Conservation (phyloP, 2,113 vertebrate genomes). For the Pseudopipra pipra region DNA sequence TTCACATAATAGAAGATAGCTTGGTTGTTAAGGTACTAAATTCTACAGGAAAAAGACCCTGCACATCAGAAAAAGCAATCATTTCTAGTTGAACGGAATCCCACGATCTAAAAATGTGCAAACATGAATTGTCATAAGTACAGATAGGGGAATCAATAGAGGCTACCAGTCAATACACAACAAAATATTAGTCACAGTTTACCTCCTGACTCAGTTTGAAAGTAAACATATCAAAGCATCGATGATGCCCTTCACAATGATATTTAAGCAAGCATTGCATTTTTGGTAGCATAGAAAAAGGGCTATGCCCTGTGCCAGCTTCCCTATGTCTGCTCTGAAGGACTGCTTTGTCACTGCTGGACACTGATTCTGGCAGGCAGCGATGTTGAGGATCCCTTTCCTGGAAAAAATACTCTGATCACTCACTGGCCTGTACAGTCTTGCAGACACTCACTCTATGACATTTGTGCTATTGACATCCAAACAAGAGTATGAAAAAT, state of each 20-base stretch:
- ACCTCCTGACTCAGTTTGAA: not conserved
- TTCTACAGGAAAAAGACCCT: rapidly evolving
- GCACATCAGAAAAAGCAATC: not conserved
- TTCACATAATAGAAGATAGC: not conserved
- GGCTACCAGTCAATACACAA: not conserved
- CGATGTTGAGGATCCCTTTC: rapidly evolving
- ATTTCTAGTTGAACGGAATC: not conserved
- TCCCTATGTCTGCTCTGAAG: not conserved
- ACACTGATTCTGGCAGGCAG: not conserved
- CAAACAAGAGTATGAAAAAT: not conserved
- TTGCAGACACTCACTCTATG: not conserved
- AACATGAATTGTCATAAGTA: not conserved
- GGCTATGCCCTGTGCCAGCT: not conserved
- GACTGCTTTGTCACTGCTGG: not conserved
- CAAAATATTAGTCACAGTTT: not conserved
- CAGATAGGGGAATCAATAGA: not conserved
- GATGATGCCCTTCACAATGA: not conserved
- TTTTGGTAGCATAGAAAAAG: not conserved
- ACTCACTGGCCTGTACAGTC: rapidly evolving
- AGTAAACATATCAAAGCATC: not conserved
- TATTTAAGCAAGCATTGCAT: not conserved
- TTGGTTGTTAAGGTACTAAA: not conserved
- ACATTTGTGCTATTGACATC: not conserved
- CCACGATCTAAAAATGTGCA: not conserved
- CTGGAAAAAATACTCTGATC: not conserved